Base-by-base conservation (phyloP, 2,888 invertebrate genomes). In the Drosophila tripunctata region DNA sequence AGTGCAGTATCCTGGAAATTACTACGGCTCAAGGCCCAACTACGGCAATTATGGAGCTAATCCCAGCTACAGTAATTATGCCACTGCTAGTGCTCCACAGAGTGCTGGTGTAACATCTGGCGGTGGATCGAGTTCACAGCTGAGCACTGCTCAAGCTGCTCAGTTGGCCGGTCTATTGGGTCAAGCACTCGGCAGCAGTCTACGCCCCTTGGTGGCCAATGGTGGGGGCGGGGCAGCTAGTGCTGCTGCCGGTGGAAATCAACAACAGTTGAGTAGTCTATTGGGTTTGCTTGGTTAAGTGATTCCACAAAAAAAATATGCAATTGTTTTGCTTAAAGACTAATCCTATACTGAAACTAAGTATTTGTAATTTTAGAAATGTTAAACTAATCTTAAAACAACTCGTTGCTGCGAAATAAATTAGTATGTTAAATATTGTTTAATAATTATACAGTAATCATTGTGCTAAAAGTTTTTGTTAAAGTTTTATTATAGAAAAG, bases 161-260 rank as follows among this genome's bases (percentile, higher is more conserved):
- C 90, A 89, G 51, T 17, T 89, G 4, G 89, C 90, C 0, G 88
- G 78, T 10, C 67, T 80, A 0, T 19, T 89, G 40, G 89, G 89
- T 0, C 90, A 89, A 52, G 90, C 88, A 0, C 64, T 89, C 15
- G 89, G 89, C 7, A 81, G 75, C 35, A 86, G 88, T 38, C 50
- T 89, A 6, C 78, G 89, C 7, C 89, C 90, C 0, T 65, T 89
- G 12, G 36, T 89, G 3, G 73, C 74, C 12, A 71, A 84, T 35
- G 88, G 81, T 2, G 79, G 78, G 0, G 80, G 55, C 2, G 74
- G 67, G 1, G 75, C 56, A 0, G 22, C 54, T 1, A 52, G 63
- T 0, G 68, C 19, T 1, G 54, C 61, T 0, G 68, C 19, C 2
- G 87, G 56, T 8, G 73, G 48, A 4, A 79, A 71, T 64, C 43